Percentiles rank a stretch among this genome's conserved stretches.
These are phyloP conservation scores for Teleogryllus oceanicus DNA, from an alignment of 2,888 invertebrate species.

Conservation along the genomic window DNA sequence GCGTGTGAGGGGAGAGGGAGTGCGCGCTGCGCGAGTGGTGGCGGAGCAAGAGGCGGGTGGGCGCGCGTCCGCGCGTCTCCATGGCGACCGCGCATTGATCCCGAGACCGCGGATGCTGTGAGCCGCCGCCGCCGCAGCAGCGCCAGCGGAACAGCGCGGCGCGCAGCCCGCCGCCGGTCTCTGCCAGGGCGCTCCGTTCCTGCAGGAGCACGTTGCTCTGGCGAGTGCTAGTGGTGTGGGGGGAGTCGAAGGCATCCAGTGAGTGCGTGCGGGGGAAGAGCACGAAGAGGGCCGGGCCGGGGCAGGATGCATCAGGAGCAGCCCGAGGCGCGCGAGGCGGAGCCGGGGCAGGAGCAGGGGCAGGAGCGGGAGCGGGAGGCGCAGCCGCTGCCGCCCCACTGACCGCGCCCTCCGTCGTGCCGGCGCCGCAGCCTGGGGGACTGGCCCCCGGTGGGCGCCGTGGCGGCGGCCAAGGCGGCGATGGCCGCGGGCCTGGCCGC, in stretches of 20 bases:
- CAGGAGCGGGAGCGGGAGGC: conserved; percentile 29
- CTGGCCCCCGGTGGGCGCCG: conserved; percentile 23
- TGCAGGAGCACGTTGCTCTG: no score
- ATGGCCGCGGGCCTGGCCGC: neutral
- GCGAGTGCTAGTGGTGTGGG: no score
- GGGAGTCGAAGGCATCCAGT: no score
- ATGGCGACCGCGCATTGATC: conserved; percentile 10
- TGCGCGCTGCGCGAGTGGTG: neutral
- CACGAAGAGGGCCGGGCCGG: no score
- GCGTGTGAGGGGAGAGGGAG: neutral
- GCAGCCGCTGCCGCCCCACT: conserved; percentile 24
- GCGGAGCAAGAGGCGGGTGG: neutral
- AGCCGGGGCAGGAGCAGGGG: conserved; percentile 38
- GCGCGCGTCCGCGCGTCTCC: neutral
- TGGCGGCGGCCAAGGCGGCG: conserved; percentile 12
- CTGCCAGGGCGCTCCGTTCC: neutral
- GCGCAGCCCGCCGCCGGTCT: conserved; percentile 30
- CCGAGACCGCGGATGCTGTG: neutral
- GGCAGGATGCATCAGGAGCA: no score
- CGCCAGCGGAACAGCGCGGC: conserved; percentile 39
- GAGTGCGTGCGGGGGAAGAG: no score
- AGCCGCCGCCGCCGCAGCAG: neutral
- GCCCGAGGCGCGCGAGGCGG: neutral
- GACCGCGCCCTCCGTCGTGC: conserved; percentile 45
- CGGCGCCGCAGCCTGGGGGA: conserved; percentile 52